These are phyloP conservation scores for Microplitis deprimator DNA, from an alignment of 2,888 invertebrate genomes.

Conservation along the genomic window DNA sequence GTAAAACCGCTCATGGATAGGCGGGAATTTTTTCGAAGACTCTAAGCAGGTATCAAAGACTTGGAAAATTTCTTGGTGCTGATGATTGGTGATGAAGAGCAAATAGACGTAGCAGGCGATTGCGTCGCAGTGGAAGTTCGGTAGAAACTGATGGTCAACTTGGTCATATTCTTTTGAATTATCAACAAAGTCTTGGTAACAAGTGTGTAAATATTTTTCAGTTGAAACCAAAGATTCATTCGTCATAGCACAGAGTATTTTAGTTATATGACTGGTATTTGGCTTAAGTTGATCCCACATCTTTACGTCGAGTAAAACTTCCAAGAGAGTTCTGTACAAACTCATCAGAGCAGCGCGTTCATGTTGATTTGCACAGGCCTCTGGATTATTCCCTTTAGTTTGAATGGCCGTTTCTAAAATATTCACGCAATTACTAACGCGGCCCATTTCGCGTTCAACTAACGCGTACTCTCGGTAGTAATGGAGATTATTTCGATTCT, in stretches of 20 bases:
- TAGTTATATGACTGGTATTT: slow-evolving; percentile 52
- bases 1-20: slow-evolving; percentile 70
- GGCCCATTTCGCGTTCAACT: slow-evolving; percentile 75
- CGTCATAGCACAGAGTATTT: slow-evolving; percentile 54
- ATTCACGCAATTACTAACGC: slow-evolving; percentile 71
- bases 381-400: slow-evolving; percentile 59
- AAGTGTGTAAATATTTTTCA: slow-evolving; percentile 57
- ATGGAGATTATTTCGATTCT: slow-evolving; percentile 74
- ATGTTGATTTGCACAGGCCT: slow-evolving; percentile 53
- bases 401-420: slow-evolving; percentile 73
- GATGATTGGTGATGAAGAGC: slow-evolving; percentile 66
- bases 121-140: slow-evolving; percentile 73
- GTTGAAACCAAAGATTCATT: slow-evolving; percentile 48
- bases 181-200: slow-evolving; percentile 54
- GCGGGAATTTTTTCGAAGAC: slow-evolving; percentile 54
- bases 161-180: slow-evolving; percentile 47
- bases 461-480: slow-evolving; percentile 78
- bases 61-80: slow-evolving; percentile 51
- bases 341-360: slow-evolving; percentile 69
- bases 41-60: slow-evolving; percentile 59
- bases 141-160: slow-evolving; percentile 70
- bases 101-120: slow-evolving; percentile 74
- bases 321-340: slow-evolving; percentile 70
- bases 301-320: slow-evolving; percentile 57
- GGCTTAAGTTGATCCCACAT: slow-evolving; percentile 48